These are phyloP conservation scores for Drosophila sp. DNA, from an alignment of 1,140 invertebrate genomes.

Conservation along the genomic window DNA sequence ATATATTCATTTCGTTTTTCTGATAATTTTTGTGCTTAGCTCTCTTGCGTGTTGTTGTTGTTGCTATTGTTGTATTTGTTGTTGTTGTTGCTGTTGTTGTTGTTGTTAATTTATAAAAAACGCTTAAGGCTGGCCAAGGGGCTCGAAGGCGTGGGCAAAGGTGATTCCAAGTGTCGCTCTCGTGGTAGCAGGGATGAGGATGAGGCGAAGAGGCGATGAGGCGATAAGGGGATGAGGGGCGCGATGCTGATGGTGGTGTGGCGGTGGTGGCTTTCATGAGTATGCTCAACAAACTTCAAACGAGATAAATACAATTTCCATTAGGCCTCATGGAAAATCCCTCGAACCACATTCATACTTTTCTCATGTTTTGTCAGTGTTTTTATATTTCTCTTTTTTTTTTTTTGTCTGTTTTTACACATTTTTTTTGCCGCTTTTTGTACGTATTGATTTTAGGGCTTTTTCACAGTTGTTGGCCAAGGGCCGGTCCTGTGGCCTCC, in stretches of 20 bases:
- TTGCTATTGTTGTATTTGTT: constrained; percentile 61
- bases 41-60: constrained; percentile 19
- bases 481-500: neutral
- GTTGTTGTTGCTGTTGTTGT: constrained; percentile 61
- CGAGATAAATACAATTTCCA: constrained; percentile 83
- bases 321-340: constrained; percentile 76
- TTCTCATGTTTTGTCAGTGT: constrained; percentile 43
- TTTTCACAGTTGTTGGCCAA: constrained; percentile 74
- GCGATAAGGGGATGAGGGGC: constrained; percentile 25
- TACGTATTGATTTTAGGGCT: constrained; percentile 80
- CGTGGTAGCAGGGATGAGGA: constrained; percentile 12
- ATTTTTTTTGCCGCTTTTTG: constrained; percentile 61
- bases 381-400: constrained; percentile 32
- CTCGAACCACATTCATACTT: constrained; percentile 79
- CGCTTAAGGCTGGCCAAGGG: constrained; percentile 62
- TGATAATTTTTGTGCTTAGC: constrained; percentile 71
- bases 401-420: constrained; percentile 42
- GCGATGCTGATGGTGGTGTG: constrained; percentile 22
- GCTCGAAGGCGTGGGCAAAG: constrained; percentile 45
- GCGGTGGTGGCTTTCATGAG: constrained; percentile 56
- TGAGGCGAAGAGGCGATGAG: constrained; percentile 25
- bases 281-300: constrained; percentile 65
- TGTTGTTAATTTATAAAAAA: constrained; percentile 82
- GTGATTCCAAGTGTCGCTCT: constrained; percentile 74
- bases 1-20: constrained; percentile 77